Evolutionary conservation across 2,888 invertebrate genomes (phyloP), one percentile per base, ranked within the genome.

Genomic region (Parochlus steinenii): DNA sequence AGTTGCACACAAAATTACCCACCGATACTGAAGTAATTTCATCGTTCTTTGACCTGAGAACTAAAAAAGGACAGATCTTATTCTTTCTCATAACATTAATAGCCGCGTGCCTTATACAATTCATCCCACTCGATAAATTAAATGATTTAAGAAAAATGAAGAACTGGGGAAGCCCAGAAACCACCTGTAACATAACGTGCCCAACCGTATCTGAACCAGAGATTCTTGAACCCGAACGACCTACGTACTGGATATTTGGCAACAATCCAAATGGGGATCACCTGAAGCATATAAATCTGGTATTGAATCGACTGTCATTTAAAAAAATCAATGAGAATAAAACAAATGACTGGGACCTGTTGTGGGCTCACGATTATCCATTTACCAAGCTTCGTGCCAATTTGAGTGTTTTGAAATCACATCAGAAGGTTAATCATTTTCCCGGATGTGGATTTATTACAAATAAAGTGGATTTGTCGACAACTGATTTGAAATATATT

Each of bases 341-440:
- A 6, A 56, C 66, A 0, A 58, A 64, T 1, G 63, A 75, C 2
- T 95, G 93, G 90, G 74, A 79, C 51, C 62, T 95, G 1, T 58
- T 95, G 7, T 97, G 97, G 95, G 76, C 90, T 0, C 89, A 93
- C 54, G 86, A 89, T 47, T 93, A 86, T 53, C 93, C 93, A 0
- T 93, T 90, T 48, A 40, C 46, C 1, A 37, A 39, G 7, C 40
- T 54, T 25, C 39, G 49, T 5, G 44, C 56, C 4, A 49, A 56
- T 28, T 48, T 82, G 20, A 65, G 62, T 39, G 64, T 64, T 40
- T 55, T 90, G 7, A 67, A 71, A 44, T 58, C 70, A 0, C 63
- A 80, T 51, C 89, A 92, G 53, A 74, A 65, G 54, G 76, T 95
- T 0, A 97, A 97, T 52, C 92, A 95, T 52, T 80, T 90, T 47